Evolutionary conservation across 1,140 invertebrate species (phyloP).

Genomic region (Cyrtorhinus lividipennis): DNA sequence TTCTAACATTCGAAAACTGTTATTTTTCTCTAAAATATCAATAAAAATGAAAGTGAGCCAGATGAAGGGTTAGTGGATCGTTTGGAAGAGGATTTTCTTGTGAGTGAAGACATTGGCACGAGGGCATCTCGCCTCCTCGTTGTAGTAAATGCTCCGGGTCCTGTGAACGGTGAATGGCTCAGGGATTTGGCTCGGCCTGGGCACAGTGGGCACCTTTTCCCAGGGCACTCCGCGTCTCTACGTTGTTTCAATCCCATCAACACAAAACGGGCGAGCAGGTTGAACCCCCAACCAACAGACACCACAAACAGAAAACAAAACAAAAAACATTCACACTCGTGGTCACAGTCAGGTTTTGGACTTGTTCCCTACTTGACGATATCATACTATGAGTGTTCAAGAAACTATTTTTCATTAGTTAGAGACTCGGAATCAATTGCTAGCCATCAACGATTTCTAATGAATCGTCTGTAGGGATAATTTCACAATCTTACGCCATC

Average conservation of each 20-base stretch:
- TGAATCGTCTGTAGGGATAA: too few species aligned
- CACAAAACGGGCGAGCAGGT: not conserved
- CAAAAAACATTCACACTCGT: not conserved
- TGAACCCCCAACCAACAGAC: not conserved
- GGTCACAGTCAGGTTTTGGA: too few species aligned
- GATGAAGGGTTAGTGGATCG: slow-evolving; percentile 17
- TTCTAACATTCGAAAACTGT: too few species aligned
- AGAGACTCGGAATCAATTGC: too few species aligned
- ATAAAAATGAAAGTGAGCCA: too few species aligned
- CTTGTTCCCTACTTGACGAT: too few species aligned
- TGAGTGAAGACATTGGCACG: slow-evolving; percentile 20
- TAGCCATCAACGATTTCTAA: too few species aligned
- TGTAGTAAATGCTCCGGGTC: slow-evolving; percentile 27
- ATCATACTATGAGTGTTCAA: too few species aligned
- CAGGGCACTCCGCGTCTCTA: slow-evolving; percentile 61
- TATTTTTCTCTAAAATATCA: too few species aligned
- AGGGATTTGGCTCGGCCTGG: slow-evolving; percentile 61
- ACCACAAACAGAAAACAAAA: not conserved
- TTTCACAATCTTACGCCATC: too few species aligned
- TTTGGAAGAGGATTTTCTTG: slow-evolving; percentile 21
- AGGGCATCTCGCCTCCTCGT: not conserved
- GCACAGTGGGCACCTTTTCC: slow-evolving; percentile 69
- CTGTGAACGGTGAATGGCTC: slow-evolving; percentile 69
- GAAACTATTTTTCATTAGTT: too few species aligned
- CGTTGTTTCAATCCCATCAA: too few species aligned